phyloP scores from a whole-genome alignment of 1,140 invertebrate species.

The Drosophila equinoxialis region DNA sequence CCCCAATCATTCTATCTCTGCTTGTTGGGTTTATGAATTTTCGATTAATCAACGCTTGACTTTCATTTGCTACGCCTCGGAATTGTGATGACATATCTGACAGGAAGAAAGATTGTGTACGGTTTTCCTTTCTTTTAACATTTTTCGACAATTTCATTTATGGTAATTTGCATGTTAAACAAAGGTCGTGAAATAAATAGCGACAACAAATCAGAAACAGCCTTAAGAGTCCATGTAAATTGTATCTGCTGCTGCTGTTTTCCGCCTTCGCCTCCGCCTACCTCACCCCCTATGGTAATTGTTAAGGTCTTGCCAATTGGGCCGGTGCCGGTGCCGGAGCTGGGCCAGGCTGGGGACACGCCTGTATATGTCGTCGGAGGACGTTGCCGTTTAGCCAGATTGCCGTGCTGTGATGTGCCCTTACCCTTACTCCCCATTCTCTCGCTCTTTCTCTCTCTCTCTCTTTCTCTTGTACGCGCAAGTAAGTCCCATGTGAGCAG shows the following conservation, averaged over 20 bases:
- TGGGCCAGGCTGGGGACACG: conserved; percentile 47
- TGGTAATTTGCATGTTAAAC: conserved; percentile 74
- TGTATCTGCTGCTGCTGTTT: conserved; percentile 35
- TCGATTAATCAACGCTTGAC: conserved; percentile 68
- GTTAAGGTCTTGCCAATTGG: conserved; percentile 28
- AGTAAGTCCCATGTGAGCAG: conserved; percentile 80
- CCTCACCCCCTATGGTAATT: conserved; percentile 61
- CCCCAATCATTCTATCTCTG: no score
- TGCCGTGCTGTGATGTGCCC: not conserved
- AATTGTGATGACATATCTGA: conserved; percentile 69
- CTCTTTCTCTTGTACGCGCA: not conserved
- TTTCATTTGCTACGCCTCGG: conserved; percentile 41
- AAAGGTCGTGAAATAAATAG: conserved; percentile 72
- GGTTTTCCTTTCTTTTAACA: not conserved
- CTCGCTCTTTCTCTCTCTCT: no score
- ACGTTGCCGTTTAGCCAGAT: conserved; percentile 5
- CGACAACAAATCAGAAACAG: conserved; percentile 74
- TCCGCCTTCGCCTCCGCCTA: not conserved
- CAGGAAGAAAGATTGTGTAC: conserved; percentile 65
- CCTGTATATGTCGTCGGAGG: conserved; percentile 63
- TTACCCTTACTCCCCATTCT: not conserved
- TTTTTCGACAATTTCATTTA: conserved; percentile 67
- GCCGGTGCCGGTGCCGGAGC: no score
- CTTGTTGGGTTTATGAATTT: conserved; percentile 50
- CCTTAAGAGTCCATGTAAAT: conserved; percentile 57